phyloP scores from a whole-genome alignment of 2,797 vertebrate genomes.

The Acanthiza pusilla region DNA sequence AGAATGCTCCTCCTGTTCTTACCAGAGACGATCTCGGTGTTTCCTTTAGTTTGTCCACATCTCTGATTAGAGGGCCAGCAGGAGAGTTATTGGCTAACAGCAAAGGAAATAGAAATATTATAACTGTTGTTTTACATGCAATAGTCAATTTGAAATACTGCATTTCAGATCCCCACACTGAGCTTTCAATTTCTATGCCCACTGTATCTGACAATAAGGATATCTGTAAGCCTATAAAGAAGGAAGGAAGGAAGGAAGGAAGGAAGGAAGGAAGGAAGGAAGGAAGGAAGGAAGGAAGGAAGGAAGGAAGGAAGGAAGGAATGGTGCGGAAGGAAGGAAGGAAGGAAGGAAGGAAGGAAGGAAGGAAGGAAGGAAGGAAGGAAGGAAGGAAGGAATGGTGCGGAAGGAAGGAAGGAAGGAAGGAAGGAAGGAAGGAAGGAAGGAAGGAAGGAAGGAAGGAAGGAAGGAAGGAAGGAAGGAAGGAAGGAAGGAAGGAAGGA shows the following conservation, averaged over 20 bases:
- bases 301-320: too few relatives aligned
- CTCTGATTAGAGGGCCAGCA: slow-evolving; percentile 61
- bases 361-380: neutral
- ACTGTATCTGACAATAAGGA: slow-evolving; percentile 38
- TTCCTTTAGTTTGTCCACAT: slow-evolving; percentile 57
- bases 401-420: neutral
- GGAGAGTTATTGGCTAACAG: slow-evolving; percentile 57
- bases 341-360: neutral
- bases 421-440: neutral
- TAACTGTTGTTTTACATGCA: slow-evolving; percentile 39
- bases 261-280: neutral
- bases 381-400: neutral
- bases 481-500: neutral
- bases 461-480: too few relatives aligned
- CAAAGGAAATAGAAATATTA: slow-evolving; percentile 62
- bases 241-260: neutral
- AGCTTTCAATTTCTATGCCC: slow-evolving; percentile 23
- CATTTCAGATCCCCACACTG: slow-evolving; percentile 46
- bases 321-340: too few relatives aligned
- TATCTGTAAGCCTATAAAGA: neutral
- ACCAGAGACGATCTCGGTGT: slow-evolving; percentile 54
- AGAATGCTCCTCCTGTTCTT: slow-evolving; percentile 53
- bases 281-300: too few relatives aligned
- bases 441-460: neutral
- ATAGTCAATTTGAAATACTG: slow-evolving; percentile 60